Percentiles rank a stretch among this genome's conserved stretches.
Conservation (phyloP, 2,113 vertebrate species). For the Mus pahari region DNA sequence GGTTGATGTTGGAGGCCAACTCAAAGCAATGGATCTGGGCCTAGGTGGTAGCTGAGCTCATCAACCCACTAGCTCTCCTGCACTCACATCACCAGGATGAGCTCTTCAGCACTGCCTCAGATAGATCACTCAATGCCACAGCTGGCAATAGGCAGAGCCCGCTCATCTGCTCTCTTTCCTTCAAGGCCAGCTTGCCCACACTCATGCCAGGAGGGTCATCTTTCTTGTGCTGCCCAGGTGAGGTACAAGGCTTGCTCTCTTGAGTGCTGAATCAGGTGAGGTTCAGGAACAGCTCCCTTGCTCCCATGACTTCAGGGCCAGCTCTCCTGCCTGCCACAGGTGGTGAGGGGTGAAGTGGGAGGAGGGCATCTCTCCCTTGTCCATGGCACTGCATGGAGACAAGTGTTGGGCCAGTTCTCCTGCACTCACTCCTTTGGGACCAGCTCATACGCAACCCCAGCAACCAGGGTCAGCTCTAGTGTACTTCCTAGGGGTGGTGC, state of each 20-base stretch:
- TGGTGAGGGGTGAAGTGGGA: fast-evolving
- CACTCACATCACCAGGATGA: background rate
- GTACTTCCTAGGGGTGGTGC: background rate
- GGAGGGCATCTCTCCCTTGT: background rate
- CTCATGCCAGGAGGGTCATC: background rate
- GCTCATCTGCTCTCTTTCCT: background rate
- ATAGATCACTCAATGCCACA: background rate
- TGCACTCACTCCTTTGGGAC: background rate
- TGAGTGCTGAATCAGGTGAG: background rate
- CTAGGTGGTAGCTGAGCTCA: background rate
- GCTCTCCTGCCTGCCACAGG: background rate
- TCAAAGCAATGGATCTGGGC: background rate
- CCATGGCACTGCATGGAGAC: background rate
- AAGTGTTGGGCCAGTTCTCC: background rate
- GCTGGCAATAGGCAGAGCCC: background rate
- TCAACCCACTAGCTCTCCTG: fast-evolving
- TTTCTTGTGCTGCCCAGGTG: background rate
- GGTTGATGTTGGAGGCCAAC: background rate
- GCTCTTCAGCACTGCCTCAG: background rate
- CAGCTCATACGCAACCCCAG: background rate
- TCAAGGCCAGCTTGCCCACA: background rate
- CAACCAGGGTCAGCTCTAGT: background rate
- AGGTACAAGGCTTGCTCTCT: background rate
- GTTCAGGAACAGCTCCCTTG: background rate
- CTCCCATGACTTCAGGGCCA: background rate